phyloP scores from a whole-genome alignment of 2,888 invertebrate genomes.

The Synanthedon formicaeformis region DNA sequence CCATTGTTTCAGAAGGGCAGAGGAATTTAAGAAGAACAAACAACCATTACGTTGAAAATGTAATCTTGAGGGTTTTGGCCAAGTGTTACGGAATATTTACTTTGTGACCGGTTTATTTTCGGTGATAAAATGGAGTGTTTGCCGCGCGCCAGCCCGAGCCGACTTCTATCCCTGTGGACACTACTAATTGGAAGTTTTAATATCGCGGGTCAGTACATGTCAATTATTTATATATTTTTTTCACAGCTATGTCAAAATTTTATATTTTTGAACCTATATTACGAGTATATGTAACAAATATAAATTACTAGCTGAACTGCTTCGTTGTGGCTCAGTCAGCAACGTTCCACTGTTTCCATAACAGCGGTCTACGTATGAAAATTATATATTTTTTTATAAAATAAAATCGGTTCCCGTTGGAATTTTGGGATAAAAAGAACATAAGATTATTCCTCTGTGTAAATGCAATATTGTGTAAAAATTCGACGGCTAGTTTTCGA shows the following conservation, averaged over 20 bases:
- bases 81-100: conserved; percentile 19
- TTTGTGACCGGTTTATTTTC: conserved; percentile 8
- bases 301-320: no score
- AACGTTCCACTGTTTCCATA: no score
- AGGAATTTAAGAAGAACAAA: conserved; percentile 9
- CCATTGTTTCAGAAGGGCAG: conserved; percentile 16
- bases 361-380: no score
- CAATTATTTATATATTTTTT: neutral
- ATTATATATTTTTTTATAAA: no score
- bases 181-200: conserved; percentile 48
- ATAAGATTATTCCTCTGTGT: no score
- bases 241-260: neutral
- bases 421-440: no score
- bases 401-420: no score
- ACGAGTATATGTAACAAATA: no score
- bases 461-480: no score
- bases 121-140: conserved; percentile 44
- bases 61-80: conserved; percentile 22
- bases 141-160: conserved; percentile 30
- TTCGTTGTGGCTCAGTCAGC: no score
- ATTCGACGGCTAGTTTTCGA: no score
- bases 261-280: no score
- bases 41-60: conserved; percentile 26
- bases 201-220: conserved; percentile 39
- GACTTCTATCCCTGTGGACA: conserved; percentile 46